phyloP scores from a whole-genome alignment of 1,140 invertebrate species.

The Nylanderia fulva region DNA sequence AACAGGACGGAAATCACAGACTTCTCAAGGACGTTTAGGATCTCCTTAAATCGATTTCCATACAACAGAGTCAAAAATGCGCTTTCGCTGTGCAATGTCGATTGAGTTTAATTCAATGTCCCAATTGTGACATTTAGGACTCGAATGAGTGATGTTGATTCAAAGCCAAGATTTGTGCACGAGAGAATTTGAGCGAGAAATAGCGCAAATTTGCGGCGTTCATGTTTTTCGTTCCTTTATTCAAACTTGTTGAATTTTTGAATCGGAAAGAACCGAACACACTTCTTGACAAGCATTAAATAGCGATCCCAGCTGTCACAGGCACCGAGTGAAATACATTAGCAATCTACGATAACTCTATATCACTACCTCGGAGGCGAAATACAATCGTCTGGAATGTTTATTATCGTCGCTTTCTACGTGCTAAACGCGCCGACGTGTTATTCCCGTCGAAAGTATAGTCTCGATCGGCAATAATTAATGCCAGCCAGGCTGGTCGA shows the following conservation, averaged over 20 bases:
- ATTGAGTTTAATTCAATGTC: background rate
- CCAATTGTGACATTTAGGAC: background rate
- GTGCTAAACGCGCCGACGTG: constrained; percentile 55
- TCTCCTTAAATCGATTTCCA: too few species aligned
- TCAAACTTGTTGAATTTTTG: background rate
- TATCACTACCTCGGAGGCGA: constrained; percentile 84
- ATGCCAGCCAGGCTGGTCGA: constrained; percentile 62
- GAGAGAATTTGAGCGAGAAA: background rate
- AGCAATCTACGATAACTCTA: constrained; percentile 77
- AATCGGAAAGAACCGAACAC: background rate
- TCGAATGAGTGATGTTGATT: background rate
- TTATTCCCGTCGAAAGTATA: constrained; percentile 54
- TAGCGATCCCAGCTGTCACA: constrained; percentile 70
- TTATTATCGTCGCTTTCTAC: constrained; percentile 61
- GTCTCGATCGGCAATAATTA: constrained; percentile 58
- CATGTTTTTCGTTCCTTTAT: background rate
- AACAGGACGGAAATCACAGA: too few species aligned
- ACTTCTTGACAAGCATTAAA: constrained; percentile 6
- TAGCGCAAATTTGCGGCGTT: background rate
- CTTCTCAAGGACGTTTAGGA: too few species aligned
- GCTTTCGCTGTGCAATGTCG: background rate
- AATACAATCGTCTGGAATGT: constrained; percentile 63
- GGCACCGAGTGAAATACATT: constrained; percentile 78
- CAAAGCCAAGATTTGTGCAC: background rate
- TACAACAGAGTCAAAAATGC: background rate